phyloP scores from a whole-genome alignment of 2,113 vertebrate genomes.

The Rhipidura dahli region DNA sequence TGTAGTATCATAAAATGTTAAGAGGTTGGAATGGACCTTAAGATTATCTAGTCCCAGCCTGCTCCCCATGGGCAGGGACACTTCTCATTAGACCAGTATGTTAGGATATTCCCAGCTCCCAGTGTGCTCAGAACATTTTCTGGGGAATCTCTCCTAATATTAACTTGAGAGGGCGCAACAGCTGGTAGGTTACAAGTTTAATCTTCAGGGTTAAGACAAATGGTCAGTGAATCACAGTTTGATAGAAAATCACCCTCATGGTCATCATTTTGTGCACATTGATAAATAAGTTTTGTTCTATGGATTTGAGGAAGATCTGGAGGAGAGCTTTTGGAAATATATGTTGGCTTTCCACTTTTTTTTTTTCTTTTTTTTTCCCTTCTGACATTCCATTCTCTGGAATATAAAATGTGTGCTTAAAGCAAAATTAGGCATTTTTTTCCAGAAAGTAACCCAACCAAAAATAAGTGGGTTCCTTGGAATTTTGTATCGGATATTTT shows the following conservation, averaged over 20 bases:
- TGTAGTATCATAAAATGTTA: not conserved
- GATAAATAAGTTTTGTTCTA: not conserved
- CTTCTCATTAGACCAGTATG: not conserved
- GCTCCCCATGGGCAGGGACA: not conserved
- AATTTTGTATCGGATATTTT: not conserved
- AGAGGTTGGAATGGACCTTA: not conserved
- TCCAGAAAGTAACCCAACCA: not conserved
- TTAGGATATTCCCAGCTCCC: not conserved
- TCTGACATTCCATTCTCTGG: not conserved
- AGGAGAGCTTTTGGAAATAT: not conserved
- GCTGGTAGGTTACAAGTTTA: not conserved
- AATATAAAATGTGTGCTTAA: not conserved
- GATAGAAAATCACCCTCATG: not conserved
- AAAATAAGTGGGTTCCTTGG: not conserved
- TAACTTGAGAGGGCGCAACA: not conserved
- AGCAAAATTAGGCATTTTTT: not conserved
- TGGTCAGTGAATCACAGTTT: not conserved
- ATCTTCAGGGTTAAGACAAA: not conserved
- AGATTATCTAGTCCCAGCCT: too few relatives aligned
- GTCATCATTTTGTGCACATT: accelerated
- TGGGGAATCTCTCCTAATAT: not conserved
- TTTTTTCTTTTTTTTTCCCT: not conserved
- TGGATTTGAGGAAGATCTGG: not conserved
- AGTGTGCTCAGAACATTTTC: accelerated
- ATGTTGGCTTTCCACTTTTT: not conserved